Base-by-base conservation (phyloP, 1,140 invertebrate species). In the Oscheius sp. region DNA sequence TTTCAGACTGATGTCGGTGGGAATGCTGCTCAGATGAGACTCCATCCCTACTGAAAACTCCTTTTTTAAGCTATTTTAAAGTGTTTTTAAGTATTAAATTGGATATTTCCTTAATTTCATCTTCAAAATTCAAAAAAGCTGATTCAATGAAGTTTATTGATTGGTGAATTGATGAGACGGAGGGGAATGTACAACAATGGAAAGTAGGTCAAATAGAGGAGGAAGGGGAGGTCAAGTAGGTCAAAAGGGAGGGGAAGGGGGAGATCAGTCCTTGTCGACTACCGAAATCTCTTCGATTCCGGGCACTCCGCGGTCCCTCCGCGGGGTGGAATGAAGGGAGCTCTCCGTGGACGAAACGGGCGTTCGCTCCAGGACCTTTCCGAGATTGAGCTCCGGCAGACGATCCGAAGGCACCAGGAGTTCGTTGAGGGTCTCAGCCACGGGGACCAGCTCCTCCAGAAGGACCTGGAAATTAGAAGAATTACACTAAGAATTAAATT, bases 281-380 rank as follows among this genome's bases (percentile, higher is more conserved):
- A 55, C 49, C 15, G 49, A 20, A 55, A 55, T 55, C 23, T 55
- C 49, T 23, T 55, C 49, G 49, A 55, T 55, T 55, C 49, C 49
- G 49, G 49, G 49, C 49, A 55, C 28, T 4, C 7, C 49, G 4
- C 49, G 49, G 7, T 26, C 49, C 23, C 49, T 7, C 23, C 49
- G 49, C 7, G 49, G 49, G 28, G 49, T 55, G 23, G 15, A 20
- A 20, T 55, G 49, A 13, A 13, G 49, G 49, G 49, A 55, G 28
- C 49, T 55, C 49, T 55, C 49, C 7, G 49, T 20, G 23, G 15
- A 20, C 4, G 49, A 20, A 4, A 23, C 49, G 23, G 49, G 49
- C 7, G 49, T 55, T 23, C 49, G 15, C 28, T 55, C 49, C 7
- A 55, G 49, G 28, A 55, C 49, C 28, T 55, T 55, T 23, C 49